Evolutionary conservation across 2,797 vertebrate genomes (phyloP), one percentile per base, ranked within the genome.

Genomic region (Lagorchestes hirsutus): DNA sequence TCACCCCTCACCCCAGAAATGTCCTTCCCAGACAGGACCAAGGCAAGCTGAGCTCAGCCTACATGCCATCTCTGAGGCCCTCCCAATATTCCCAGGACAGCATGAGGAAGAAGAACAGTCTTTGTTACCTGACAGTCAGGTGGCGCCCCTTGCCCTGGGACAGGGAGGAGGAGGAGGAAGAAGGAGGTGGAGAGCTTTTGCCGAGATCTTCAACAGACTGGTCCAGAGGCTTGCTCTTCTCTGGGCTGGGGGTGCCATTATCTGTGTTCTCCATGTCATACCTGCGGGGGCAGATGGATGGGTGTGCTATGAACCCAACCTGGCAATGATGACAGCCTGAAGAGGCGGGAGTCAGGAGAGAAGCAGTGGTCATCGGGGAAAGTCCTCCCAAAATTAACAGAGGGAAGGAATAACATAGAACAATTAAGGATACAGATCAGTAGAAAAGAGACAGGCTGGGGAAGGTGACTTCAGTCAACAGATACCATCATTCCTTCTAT

Each of bases 171-270:
- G 98, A 98, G 90, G 98, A 96, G 59, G 98, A 97, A 96, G 99
- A 99, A 1, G 98, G 97, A 3, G 99, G 99, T 0, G 99, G 99
- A 0, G 98, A 99, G 82, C 98, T 99, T 95, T 98, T 99, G 98
- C 97, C 99, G 97, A 99, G 98, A 87, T 99, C 99, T 95, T 99
- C 99, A 95, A 99, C 92, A 0, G 99, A 99, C 46, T 98, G 98
- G 55, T 99, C 99, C 96, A 98, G n/a, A 0, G 96, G 93, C 94
- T 99, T 99, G 56, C 97, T 98, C 98, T 98, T 99, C 57, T 99
- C 99, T 0, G 99, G 97, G 92, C 98, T 94, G 0, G 98, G 97
- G 93, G 99, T 98, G 59, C 99, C 99, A 0, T 98, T 99, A 96
- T 99, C 99, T 0, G 98, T 0, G 13, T 95, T 98, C 90, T 99